Evolutionary conservation across 2,113 vertebrate genomes (phyloP), one percentile per base, ranked within the genome.

Genomic region (Gadus chalcogrammus): DNA sequence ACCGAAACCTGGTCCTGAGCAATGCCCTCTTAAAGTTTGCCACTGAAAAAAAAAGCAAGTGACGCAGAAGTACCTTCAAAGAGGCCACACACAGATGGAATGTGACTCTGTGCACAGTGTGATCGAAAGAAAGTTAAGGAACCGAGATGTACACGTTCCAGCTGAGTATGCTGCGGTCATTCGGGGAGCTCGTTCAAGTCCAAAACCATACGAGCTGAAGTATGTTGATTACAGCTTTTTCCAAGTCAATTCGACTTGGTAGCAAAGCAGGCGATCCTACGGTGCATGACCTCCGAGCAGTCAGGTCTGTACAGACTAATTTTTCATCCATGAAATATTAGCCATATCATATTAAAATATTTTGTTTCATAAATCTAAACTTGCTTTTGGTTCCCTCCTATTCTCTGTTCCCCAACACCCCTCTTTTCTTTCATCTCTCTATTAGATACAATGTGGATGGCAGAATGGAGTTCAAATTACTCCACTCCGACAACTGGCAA

Each of bases 161-260:
- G 55, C 52, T 58, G 53, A 58, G 53, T 27, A 58, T 28, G 55
- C 67, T 59, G 55, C 56, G 38, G 55, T 61, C 5, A 61, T 69
- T 16, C 27, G 56, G 31, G 55, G 27, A 69, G 67, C 55, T 31
- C 15, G 55, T 27, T 69, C 67, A 24, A 69, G n/a, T 60, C 56
- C 67, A 15, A 69, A 16, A 17, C 55, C 67, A 61, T 60, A 69
- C 67, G 11, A 60, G n/a, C 55, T 69, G 53, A 56, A 7, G 27
- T 69, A 35, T 16, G 55, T 69, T 11, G 56, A 60, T 17, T 5
- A 60, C 67, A 20, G 20, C 20, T 20, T 20, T 20, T 20, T 20
- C 20, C 22, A 69, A 38, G 24, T 69, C 56, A 15, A 61, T 69
- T 58, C 67, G 56, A 28, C 67, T 24, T 16, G 67, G 67, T 27